A percentile compares a stretch with the other conserved stretches of the same genome.
These are phyloP conservation scores for Drosophila albomicans DNA, from an alignment of 1,140 invertebrate genomes.

Conservation along the genomic window DNA sequence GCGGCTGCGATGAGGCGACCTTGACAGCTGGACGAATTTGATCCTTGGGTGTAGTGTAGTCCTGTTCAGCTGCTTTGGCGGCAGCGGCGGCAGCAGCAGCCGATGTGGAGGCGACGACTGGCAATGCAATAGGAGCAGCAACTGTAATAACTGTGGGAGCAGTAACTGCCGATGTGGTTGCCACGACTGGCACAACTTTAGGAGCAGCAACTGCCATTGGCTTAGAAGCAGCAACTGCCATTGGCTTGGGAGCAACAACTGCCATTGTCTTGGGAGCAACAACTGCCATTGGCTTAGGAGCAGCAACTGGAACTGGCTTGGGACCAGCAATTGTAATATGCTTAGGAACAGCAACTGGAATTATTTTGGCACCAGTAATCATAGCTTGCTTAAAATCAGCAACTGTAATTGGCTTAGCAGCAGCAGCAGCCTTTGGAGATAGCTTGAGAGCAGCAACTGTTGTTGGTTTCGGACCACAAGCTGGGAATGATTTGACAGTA, in stretches of 20 bases:
- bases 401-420: no score
- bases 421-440: no score
- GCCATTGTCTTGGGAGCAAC: no score
- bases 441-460: no score
- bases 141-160: background rate
- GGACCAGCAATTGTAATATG: no score
- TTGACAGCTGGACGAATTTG: constrained; percentile 26
- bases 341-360: no score
- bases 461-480: no score
- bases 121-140: background rate
- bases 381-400: no score
- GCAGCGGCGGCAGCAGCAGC: background rate
- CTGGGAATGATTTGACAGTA: no score
- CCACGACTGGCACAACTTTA: background rate
- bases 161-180: background rate
- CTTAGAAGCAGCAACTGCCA: background rate
- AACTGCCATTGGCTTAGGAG: no score
- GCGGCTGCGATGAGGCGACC: constrained; percentile 36
- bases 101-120: background rate
- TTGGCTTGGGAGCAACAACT: background rate
- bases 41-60: constrained; percentile 61
- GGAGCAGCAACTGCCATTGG: background rate
- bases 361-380: no score
- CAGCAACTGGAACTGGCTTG: no score
- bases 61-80: background rate